These are phyloP conservation scores for Cyrtorhinus lividipennis DNA, from an alignment of 1,140 invertebrate genomes.

Conservation along the genomic window DNA sequence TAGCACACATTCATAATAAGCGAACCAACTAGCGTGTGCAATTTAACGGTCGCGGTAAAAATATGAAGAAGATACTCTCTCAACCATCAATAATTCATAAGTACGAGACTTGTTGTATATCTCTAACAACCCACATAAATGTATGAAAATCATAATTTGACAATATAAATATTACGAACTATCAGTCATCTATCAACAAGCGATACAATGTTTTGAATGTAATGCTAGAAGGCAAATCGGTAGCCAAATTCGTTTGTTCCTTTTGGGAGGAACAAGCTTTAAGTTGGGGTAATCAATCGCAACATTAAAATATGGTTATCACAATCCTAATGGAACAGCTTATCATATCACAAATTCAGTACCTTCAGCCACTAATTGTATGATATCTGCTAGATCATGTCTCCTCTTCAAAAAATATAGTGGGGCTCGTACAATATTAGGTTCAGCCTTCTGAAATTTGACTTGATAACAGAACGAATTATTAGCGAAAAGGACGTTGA, in stretches of 20 bases:
- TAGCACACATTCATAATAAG: too few species aligned
- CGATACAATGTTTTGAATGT: conserved; percentile 6
- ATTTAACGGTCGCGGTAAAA: too few species aligned
- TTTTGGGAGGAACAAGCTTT: not conserved
- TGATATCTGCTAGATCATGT: not conserved
- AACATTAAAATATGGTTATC: not conserved
- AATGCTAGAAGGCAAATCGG: conserved; percentile 19
- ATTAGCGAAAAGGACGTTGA: too few species aligned
- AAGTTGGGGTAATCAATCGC: not conserved
- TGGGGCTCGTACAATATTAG: too few species aligned
- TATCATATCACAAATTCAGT: not conserved
- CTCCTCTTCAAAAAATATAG: not conserved
- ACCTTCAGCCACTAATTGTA: too few species aligned
- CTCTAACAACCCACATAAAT: not conserved
- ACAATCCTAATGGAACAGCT: conserved; percentile 7
- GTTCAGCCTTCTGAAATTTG: too few species aligned
- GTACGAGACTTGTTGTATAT: too few species aligned
- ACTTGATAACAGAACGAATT: too few species aligned
- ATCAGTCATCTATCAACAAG: conserved; percentile 17
- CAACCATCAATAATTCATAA: too few species aligned
- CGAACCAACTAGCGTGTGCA: too few species aligned
- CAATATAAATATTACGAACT: conserved; percentile 11
- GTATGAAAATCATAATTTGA: not conserved
- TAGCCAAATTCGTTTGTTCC: conserved; percentile 14
- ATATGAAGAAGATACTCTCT: too few species aligned